Conservation (phyloP, 2,113 vertebrate species). For the Verasper variegatus region DNA sequence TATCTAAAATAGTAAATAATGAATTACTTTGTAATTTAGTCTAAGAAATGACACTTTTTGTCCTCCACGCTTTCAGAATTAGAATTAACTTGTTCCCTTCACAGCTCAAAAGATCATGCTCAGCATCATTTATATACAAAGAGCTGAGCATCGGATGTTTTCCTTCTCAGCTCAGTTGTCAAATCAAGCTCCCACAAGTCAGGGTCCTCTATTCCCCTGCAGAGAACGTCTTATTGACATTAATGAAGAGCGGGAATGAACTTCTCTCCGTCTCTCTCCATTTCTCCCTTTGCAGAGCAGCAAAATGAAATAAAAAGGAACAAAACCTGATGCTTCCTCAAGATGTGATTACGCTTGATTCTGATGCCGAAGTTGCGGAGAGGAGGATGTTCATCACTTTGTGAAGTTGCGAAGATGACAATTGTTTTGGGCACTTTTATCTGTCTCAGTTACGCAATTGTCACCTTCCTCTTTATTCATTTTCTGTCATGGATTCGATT, state of each 20-base stretch:
- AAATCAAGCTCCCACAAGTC: conserved; percentile 25
- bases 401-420: conserved; percentile 12
- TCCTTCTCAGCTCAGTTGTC: conserved; percentile 34
- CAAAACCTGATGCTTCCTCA: conserved; percentile 16
- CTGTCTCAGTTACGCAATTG: conserved; percentile 4
- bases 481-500: conserved; percentile 18
- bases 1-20: neutral
- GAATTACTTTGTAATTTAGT: neutral
- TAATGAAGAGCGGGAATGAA: conserved; percentile 50
- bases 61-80: too few species aligned
- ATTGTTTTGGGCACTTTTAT: conserved; percentile 35
- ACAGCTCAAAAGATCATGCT: conserved; percentile 11
- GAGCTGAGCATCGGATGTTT: conserved; percentile 27
- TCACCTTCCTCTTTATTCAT: conserved; percentile 4
- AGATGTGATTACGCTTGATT: conserved; percentile 35
- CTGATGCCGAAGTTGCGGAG: neutral
- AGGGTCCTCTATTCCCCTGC: conserved; percentile 22
- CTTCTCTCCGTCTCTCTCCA: neutral
- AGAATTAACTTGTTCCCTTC: neutral
- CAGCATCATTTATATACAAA: conserved; percentile 7
- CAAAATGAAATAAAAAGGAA: conserved; percentile 37
- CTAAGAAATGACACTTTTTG: too few species aligned
- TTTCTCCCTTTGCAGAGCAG: conserved; percentile 43
- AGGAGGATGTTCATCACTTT: conserved; percentile 29
- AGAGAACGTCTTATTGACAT: conserved; percentile 13